phyloP scores from a whole-genome alignment of 2,888 invertebrate species.

The Drepanosiphum platanoidis region DNA sequence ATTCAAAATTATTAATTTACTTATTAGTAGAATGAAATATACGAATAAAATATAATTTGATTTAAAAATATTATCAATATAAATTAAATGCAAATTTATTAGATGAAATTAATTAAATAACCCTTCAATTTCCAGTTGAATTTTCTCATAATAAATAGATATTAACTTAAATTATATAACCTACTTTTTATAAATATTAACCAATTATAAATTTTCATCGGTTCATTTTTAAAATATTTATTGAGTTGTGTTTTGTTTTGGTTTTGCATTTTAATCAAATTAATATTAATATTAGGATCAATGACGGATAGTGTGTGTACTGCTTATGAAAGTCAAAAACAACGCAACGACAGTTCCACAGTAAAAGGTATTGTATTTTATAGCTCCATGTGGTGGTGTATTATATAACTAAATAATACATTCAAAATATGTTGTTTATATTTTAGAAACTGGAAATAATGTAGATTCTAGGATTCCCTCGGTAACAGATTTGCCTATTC shows the following conservation, averaged over 20 bases:
- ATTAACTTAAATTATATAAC: background rate
- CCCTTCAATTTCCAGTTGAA: background rate
- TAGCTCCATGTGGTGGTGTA: background rate
- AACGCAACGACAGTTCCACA: slow-evolving; percentile 48
- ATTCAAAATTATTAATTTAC: background rate
- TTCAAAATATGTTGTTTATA: slow-evolving; percentile 40
- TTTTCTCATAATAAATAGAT: background rate
- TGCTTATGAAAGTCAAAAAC: slow-evolving; percentile 69
- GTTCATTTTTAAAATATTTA: background rate
- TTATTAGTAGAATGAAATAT: background rate
- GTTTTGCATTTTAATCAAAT: slow-evolving; percentile 36
- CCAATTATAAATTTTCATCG: background rate
- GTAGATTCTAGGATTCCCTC: slow-evolving; percentile 26
- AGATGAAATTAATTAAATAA: background rate
- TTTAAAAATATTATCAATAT: background rate
- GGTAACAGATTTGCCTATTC: slow-evolving; percentile 66
- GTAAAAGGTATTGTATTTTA: slow-evolving; percentile 58
- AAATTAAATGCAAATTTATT: too few relatives aligned
- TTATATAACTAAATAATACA: background rate
- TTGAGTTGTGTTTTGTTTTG: slow-evolving; percentile 17
- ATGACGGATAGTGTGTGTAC: slow-evolving; percentile 74
- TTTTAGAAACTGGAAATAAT: slow-evolving; percentile 5
- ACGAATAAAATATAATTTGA: too few relatives aligned
- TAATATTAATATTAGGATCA: slow-evolving; percentile 68
- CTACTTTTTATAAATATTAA: slow-evolving; percentile 21